A percentile compares a stretch with the other conserved stretches of the same genome.
These are phyloP conservation scores for Brevimyrus niger DNA, from an alignment of 2,113 vertebrate genomes.

Conservation along the genomic window DNA sequence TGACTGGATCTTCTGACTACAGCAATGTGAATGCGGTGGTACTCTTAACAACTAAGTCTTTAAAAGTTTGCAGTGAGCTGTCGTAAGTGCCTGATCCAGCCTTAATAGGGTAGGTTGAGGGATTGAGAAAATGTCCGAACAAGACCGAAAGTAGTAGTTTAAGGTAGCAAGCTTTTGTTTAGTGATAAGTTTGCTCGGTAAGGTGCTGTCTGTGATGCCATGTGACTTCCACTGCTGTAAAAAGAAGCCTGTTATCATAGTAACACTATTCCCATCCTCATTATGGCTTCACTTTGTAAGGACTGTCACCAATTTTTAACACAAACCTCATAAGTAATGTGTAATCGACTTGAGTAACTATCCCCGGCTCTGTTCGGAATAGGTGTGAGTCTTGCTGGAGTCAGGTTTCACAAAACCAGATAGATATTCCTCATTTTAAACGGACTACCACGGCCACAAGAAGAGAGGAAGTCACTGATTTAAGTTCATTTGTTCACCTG, in stretches of 20 bases:
- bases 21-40: background rate
- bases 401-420: background rate
- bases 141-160: background rate
- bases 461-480: background rate
- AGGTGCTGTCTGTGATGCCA: background rate
- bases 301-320: background rate
- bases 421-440: background rate
- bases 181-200: background rate
- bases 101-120: background rate
- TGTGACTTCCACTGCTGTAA: background rate
- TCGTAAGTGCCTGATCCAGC: background rate
- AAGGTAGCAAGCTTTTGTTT: background rate
- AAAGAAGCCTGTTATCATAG: background rate
- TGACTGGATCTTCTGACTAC: background rate
- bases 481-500: slow-evolving; percentile 6
- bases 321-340: background rate
- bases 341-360: background rate
- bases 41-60: background rate
- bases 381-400: background rate
- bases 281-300: background rate
- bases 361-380: background rate
- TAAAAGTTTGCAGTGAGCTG: slow-evolving; percentile 6
- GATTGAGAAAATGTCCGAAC: background rate
- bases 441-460: background rate
- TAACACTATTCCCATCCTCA: background rate